phyloP scores from a whole-genome alignment of 2,113 vertebrate species.

The Myiopsitta monachus region DNA sequence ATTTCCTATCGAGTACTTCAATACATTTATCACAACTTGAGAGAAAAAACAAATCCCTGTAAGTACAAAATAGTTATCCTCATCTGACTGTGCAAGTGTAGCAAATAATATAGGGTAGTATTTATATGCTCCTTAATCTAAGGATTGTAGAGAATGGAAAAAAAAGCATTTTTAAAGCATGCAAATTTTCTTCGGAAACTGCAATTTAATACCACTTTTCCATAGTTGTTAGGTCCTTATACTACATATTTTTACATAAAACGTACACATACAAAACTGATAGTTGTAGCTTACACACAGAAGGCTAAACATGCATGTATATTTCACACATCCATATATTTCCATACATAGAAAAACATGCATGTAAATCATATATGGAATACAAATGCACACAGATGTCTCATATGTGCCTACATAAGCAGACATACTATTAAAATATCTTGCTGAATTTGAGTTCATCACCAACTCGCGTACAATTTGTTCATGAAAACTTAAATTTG shows the following conservation, averaged over 20 bases:
- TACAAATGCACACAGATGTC: neutral
- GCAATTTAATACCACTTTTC: neutral
- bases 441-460: neutral
- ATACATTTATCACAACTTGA: neutral
- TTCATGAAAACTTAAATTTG: neutral
- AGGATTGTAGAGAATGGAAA: neutral
- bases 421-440: neutral
- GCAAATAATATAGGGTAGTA: neutral
- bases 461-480: neutral
- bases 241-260: neutral
- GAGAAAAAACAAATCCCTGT: neutral
- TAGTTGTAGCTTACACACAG: neutral
- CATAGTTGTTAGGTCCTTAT: neutral
- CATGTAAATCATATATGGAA: slow-evolving; percentile 15
- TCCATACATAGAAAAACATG: neutral
- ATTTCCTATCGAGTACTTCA: neutral
- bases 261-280: neutral
- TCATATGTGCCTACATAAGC: neutral
- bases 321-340: slow-evolving; percentile 29
- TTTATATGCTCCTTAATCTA: neutral
- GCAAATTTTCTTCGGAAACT: neutral
- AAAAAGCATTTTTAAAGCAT: neutral
- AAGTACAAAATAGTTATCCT: neutral
- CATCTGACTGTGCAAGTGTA: neutral
- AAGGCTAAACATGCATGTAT: neutral